These are phyloP conservation scores for Xestobium rufovillosum DNA, from an alignment of 2,888 invertebrate species.

Conservation along the genomic window DNA sequence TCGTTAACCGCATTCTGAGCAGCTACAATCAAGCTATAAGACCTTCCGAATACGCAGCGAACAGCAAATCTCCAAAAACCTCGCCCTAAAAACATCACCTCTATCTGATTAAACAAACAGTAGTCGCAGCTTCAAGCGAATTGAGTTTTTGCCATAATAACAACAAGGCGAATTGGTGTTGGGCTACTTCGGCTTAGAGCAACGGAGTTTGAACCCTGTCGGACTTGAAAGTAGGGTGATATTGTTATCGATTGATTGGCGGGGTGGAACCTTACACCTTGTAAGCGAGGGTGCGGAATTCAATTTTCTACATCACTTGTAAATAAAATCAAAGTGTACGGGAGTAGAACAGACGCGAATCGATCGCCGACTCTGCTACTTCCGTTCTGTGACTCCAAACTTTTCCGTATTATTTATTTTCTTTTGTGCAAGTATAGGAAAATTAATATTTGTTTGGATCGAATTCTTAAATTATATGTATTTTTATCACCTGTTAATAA, in stretches of 20 bases:
- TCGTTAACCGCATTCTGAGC: too few species aligned
- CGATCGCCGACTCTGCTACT: slow-evolving; percentile 24
- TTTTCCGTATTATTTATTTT: too few species aligned
- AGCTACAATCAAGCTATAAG: slow-evolving; percentile 22
- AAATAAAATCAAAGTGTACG: slow-evolving; percentile 43
- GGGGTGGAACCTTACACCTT: slow-evolving; percentile 38
- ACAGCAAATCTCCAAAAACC: too few species aligned
- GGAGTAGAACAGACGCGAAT: slow-evolving; percentile 31
- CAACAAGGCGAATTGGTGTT: too few species aligned
- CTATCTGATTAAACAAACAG: slow-evolving; percentile 27
- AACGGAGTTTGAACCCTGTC: slow-evolving; percentile 14
- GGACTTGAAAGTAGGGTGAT: too few species aligned
- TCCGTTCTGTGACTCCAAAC: slow-evolving; percentile 8
- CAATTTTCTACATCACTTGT: slow-evolving; percentile 47
- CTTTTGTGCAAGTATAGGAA: too few species aligned
- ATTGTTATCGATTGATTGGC: slow-evolving; percentile 37
- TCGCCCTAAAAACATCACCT: too few species aligned
- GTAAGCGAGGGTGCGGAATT: slow-evolving; percentile 40
- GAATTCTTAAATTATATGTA: too few species aligned
- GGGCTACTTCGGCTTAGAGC: too few species aligned
- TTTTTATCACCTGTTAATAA: too few species aligned
- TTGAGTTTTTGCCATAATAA: slow-evolving; percentile 34
- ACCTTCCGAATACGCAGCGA: too few species aligned
- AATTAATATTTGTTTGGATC: too few species aligned
- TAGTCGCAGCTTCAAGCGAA: slow-evolving; percentile 32